These are phyloP conservation scores for Stratiolaelaps scimitus DNA, from an alignment of 1,140 invertebrate genomes.

Conservation along the genomic window DNA sequence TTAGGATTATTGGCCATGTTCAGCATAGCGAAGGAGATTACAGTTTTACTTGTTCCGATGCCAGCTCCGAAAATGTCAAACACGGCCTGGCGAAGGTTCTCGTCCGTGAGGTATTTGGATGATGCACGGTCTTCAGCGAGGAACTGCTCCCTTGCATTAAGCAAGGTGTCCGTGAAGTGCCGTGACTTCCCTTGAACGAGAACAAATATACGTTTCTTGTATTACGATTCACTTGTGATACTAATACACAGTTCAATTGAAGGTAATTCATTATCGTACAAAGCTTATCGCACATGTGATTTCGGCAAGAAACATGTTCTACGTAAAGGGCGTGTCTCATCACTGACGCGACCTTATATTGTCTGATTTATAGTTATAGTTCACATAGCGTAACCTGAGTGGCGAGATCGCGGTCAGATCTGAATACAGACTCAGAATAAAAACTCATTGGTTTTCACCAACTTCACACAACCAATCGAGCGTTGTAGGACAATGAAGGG, in stretches of 20 bases:
- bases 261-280: too few relatives aligned
- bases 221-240: not conserved
- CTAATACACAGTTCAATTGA: not conserved
- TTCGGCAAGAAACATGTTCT: too few relatives aligned
- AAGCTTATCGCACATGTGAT: too few relatives aligned
- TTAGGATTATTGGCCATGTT: not conserved
- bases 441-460: too few relatives aligned
- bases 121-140: slow-evolving; percentile 3
- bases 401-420: too few relatives aligned
- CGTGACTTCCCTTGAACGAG: not conserved
- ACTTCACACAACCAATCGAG: too few relatives aligned
- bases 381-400: too few relatives aligned
- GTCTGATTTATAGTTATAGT: too few relatives aligned
- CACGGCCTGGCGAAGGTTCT: slow-evolving; percentile 5
- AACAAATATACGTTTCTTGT: not conserved
- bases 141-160: slow-evolving; percentile 3
- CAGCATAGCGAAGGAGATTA: not conserved
- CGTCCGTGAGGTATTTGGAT: slow-evolving; percentile 1
- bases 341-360: too few relatives aligned
- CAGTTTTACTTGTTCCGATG: not conserved
- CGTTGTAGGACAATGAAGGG: too few relatives aligned
- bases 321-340: too few relatives aligned
- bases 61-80: slow-evolving; percentile 6
- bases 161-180: not conserved
- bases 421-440: too few relatives aligned